A percentile compares a stretch with the other conserved stretches of the same genome.
Conservation (phyloP, 2,888 invertebrate genomes). For the Heliconius sara region DNA sequence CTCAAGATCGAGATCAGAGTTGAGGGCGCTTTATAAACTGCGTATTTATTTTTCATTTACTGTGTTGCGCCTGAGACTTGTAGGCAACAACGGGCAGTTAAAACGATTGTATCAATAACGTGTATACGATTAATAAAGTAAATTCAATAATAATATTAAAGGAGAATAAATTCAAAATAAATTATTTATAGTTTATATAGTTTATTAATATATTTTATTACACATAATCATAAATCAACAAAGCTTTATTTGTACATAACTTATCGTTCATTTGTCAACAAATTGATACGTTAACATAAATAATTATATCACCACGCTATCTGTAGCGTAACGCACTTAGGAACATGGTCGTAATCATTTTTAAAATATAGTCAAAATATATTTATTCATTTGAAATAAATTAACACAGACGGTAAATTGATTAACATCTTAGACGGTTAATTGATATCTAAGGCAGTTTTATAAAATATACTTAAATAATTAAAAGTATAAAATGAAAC, state of each 20-base stretch:
- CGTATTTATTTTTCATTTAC: background rate
- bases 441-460: background rate
- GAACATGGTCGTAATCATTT: constrained; percentile 68
- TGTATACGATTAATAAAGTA: background rate
- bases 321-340: constrained; percentile 69
- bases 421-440: too few relatives aligned
- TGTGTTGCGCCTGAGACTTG: background rate
- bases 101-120: background rate
- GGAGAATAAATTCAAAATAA: constrained; percentile 21
- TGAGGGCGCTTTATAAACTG: background rate
- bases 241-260: constrained; percentile 63
- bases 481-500: too few relatives aligned
- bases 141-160: background rate
- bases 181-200: background rate
- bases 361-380: constrained; percentile 21
- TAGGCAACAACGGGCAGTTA: background rate
- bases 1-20: too few relatives aligned
- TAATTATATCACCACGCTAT: constrained; percentile 48
- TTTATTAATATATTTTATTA: constrained; percentile 45
- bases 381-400: background rate
- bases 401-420: background rate
- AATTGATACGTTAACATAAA: constrained; percentile 36
- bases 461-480: background rate
- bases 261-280: constrained; percentile 56
- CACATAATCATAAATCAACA: constrained; percentile 56